Conservation (phyloP, 2,888 invertebrate species). For the Drosophila tanythrix region DNA sequence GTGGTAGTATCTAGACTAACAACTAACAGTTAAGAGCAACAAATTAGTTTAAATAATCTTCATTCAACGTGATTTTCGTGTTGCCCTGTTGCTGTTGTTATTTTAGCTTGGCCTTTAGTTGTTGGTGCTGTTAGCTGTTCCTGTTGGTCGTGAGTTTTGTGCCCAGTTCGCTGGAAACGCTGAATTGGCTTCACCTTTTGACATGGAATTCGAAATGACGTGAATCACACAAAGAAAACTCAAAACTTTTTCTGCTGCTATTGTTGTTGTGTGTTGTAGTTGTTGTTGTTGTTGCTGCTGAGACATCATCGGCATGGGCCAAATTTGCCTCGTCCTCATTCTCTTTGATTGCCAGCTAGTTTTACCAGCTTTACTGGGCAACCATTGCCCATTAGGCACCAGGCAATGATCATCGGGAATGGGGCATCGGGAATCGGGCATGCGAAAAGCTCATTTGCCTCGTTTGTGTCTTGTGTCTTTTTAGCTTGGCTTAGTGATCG, state of each 20-base stretch:
- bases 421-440: constrained; percentile 30
- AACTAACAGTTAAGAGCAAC: constrained; percentile 45
- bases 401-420: constrained; percentile 13
- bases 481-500: constrained; percentile 57
- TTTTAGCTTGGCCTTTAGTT: constrained; percentile 31
- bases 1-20: constrained; percentile 50
- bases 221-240: constrained; percentile 68
- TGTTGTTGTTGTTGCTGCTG: constrained; percentile 19
- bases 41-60: constrained; percentile 68
- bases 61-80: constrained; percentile 70
- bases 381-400: constrained; percentile 47
- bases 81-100: constrained; percentile 53
- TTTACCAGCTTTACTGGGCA: constrained; percentile 27
- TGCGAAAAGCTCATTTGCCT: constrained; percentile 62
- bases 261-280: constrained; percentile 7
- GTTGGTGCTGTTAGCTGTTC: constrained; percentile 26
- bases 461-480: constrained; percentile 34
- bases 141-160: constrained; percentile 74
- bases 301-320: constrained; percentile 41
- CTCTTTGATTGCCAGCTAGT: constrained; percentile 60
- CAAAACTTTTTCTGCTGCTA: constrained; percentile 40
- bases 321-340: constrained; percentile 71
- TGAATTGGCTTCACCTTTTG: constrained; percentile 80
- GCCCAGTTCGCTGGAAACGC: constrained; percentile 75
- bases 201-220: constrained; percentile 80